phyloP scores from a whole-genome alignment of 2,797 vertebrate genomes.

The Numenius phaeopus region DNA sequence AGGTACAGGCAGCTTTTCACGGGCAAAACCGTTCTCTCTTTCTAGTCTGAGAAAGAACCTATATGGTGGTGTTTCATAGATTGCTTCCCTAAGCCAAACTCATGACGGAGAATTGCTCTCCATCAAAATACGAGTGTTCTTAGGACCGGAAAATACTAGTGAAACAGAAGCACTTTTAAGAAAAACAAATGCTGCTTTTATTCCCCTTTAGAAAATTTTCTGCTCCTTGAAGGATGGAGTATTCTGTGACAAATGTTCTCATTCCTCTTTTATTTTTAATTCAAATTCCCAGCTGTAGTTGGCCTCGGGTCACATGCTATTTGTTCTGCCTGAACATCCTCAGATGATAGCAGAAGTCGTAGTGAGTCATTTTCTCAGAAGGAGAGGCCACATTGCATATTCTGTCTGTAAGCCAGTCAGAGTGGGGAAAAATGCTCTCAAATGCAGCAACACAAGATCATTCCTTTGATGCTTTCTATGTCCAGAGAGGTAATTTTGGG shows the following conservation, averaged over 20 bases:
- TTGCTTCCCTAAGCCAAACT: not conserved
- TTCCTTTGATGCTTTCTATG: not conserved
- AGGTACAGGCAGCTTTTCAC: not conserved
- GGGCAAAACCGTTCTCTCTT: not conserved
- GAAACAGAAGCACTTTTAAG: conserved; percentile 36
- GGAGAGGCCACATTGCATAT: not conserved
- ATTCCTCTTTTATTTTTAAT: conserved; percentile 56
- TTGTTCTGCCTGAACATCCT: conserved; percentile 12
- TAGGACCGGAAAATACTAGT: not conserved
- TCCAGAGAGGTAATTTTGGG: not conserved
- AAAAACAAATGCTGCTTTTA: conserved; percentile 28
- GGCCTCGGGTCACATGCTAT: conserved; percentile 3
- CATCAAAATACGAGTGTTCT: not conserved
- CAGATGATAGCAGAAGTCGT: not conserved
- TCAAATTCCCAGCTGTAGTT: conserved; percentile 6
- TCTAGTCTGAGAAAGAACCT: not conserved
- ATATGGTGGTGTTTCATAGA: not conserved
- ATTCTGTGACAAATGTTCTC: conserved; percentile 31
- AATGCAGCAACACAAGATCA: not conserved
- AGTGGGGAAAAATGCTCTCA: not conserved
- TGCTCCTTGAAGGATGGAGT: not conserved
- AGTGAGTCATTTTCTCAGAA: not conserved
- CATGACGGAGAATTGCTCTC: not conserved
- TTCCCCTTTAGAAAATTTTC: not conserved
- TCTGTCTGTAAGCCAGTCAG: not conserved